These are phyloP conservation scores for Ibycter americanus DNA, from an alignment of 2,797 vertebrate species.

Conservation along the genomic window DNA sequence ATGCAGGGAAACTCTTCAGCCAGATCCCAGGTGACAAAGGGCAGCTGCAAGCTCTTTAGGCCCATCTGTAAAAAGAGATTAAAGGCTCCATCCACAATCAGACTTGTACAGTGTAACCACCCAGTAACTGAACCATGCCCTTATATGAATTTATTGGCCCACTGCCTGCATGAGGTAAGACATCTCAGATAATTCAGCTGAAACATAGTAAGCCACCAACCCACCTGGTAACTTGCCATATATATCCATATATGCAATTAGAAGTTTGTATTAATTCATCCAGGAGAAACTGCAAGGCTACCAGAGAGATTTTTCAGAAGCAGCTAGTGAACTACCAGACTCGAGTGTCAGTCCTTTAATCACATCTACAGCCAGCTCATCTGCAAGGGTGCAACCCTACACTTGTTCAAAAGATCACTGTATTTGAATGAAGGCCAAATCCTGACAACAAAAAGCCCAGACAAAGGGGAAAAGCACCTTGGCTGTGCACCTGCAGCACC, in stretches of 20 bases:
- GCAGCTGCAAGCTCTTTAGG: not conserved
- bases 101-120: not conserved
- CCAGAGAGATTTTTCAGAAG: not conserved
- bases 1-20: not conserved
- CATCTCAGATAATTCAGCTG: not conserved
- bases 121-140: not conserved
- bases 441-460: not conserved
- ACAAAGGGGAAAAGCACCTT: not conserved
- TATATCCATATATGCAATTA: not conserved
- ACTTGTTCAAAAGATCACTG: not conserved
- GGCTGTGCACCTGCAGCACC: not conserved
- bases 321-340: not conserved
- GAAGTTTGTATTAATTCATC: not conserved
- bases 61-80: not conserved
- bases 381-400: not conserved
- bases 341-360: not conserved
- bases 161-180: not conserved
- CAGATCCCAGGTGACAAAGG: not conserved
- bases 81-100: not conserved
- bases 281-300: not conserved
- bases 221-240: not conserved
- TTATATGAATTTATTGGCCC: accelerated
- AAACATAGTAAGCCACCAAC: not conserved
- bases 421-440: not conserved
- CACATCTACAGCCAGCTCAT: not conserved